These are phyloP conservation scores for Chelidonichthys spinosus DNA, from an alignment of 2,797 vertebrate species.

Conservation along the genomic window DNA sequence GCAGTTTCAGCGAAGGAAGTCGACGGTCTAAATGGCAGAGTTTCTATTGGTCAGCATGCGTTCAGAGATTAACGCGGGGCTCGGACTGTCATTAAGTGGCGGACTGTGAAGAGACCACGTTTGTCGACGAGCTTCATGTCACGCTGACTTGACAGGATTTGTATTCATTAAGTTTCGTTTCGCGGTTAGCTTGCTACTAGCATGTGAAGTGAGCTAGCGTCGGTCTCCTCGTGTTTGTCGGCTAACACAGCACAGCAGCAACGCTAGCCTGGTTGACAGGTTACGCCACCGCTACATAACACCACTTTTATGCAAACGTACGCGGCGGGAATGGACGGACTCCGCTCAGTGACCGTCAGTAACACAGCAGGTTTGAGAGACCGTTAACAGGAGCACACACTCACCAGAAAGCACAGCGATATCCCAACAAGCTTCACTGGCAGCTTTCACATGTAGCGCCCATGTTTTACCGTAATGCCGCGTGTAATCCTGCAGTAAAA, in stretches of 20 bases:
- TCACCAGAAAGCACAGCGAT: constrained; percentile 37
- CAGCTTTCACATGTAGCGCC: constrained; percentile 27
- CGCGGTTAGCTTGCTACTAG: constrained; percentile 11
- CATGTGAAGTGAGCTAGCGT: constrained; percentile 34
- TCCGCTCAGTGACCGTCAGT: no score
- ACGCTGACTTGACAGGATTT: not conserved
- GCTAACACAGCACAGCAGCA: constrained; percentile 20
- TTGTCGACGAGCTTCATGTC: not conserved
- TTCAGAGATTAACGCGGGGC: not conserved
- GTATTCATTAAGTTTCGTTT: constrained; percentile 3
- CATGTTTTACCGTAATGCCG: constrained; percentile 77
- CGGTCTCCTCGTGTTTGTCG: constrained; percentile 42
- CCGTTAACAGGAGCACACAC: not conserved
- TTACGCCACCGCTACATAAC: not conserved
- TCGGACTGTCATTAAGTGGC: fast-evolving
- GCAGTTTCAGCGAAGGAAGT: not conserved
- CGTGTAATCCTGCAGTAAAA: constrained; percentile 4
- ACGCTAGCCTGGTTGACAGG: not conserved
- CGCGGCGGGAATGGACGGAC: not conserved
- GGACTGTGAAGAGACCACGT: fast-evolving
- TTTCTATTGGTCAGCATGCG: fast-evolving
- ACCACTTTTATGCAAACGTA: not conserved
- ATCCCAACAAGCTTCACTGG: constrained; percentile 6
- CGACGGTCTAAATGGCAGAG: not conserved
- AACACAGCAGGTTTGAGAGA: not conserved